phyloP scores from a whole-genome alignment of 2,888 invertebrate genomes.

The Nycteola revayana region DNA sequence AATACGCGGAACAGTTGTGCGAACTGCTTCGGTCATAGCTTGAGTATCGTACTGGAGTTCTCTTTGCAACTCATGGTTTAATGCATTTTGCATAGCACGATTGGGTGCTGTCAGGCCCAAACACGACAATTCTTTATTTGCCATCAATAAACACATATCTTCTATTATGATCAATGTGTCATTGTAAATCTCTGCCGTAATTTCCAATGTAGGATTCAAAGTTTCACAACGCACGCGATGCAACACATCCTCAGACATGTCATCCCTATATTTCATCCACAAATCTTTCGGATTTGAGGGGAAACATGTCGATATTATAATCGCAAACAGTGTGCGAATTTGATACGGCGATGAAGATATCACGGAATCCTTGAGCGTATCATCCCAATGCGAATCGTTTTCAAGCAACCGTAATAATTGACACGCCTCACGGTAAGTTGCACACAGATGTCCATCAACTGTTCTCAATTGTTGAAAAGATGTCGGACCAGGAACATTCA shows the following conservation, averaged over 20 bases:
- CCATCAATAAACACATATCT: conserved; percentile 22
- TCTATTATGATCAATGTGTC: conserved; percentile 24
- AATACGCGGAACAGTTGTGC: conserved; percentile 30
- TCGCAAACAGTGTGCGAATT: conserved; percentile 38
- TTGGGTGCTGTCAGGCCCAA: conserved; percentile 33
- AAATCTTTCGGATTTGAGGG: conserved; percentile 25
- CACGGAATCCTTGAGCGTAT: conserved; percentile 31
- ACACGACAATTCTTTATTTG: conserved; percentile 28
- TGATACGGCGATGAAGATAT: conserved; percentile 31
- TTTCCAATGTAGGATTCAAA: conserved; percentile 9
- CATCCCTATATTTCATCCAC: conserved; percentile 1
- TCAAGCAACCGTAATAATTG: conserved; percentile 32
- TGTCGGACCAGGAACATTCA: conserved; percentile 28
- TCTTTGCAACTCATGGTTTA: conserved; percentile 15
- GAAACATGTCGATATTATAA: conserved; percentile 35
- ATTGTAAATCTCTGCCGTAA: conserved; percentile 7
- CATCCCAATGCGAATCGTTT: conserved; percentile 30
- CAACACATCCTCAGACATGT: conserved; percentile 14
- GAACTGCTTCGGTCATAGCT: conserved; percentile 28
- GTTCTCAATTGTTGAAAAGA: conserved; percentile 27
- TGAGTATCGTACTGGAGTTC: conserved; percentile 23
- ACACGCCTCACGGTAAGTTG: conserved; percentile 34
- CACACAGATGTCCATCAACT: conserved; percentile 29
- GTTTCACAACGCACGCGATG: conserved; percentile 8
- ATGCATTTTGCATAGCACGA: conserved; percentile 26